phyloP scores from a whole-genome alignment of 2,113 vertebrate genomes.

The Psilopsiagon aymara region DNA sequence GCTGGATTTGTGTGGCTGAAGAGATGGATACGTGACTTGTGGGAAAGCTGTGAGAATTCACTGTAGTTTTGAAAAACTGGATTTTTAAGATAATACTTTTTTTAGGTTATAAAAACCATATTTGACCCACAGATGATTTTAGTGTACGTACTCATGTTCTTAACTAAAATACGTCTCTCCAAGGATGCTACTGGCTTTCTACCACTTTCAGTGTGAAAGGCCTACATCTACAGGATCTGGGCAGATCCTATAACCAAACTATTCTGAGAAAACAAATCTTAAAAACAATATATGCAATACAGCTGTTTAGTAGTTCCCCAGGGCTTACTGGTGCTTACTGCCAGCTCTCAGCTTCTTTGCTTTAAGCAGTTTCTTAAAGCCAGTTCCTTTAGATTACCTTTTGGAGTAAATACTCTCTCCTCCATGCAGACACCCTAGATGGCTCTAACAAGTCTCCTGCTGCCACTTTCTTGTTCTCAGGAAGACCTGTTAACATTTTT shows the following conservation, averaged over 20 bases:
- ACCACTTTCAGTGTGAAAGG: neutral
- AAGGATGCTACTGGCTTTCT: conserved; percentile 3
- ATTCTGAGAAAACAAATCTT: conserved; percentile 42
- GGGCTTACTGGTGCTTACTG: conserved; percentile 20
- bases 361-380: neutral
- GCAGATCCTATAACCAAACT: neutral
- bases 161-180: neutral
- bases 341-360: conserved; percentile 35
- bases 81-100: neutral
- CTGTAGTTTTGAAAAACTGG: neutral
- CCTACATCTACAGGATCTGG: neutral
- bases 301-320: conserved; percentile 28
- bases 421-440: conserved; percentile 4
- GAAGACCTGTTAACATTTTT: conserved; percentile 41
- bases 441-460: conserved; percentile 28
- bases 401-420: neutral
- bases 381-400: conserved; percentile 7
- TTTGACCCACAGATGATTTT: neutral
- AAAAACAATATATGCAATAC: conserved; percentile 20
- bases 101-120: neutral
- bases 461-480: conserved; percentile 32
- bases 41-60: neutral
- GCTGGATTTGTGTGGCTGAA: neutral
- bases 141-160: neutral
- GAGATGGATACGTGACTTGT: neutral